Base-by-base conservation (phyloP, 2,113 vertebrate species). In the Hystrix brachyura region DNA sequence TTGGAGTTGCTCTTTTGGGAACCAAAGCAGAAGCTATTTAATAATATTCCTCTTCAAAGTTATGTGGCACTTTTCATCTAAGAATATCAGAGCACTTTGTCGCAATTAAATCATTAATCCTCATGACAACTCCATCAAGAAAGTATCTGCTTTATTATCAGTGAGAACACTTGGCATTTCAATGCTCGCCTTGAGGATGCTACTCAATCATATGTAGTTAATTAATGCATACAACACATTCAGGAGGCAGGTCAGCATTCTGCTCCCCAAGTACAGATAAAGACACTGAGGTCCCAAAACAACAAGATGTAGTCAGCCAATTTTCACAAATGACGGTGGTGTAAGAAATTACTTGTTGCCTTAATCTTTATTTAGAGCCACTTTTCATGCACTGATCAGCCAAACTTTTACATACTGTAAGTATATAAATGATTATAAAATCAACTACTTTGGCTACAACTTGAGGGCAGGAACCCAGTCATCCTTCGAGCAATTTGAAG, bases 91-190 rank as follows among this genome's bases (percentile, higher is more conserved):
- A 97, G 81, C 65, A 94, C 95, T 97, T 82, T 67, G 84, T 82
- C 2, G 21, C 94, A 98, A 98, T 98, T 98, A 98, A 98, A 97
- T 97, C 95, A 97, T 98, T 96, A 97, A 97, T 97, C 97, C 93
- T 98, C 94, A 88, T 95, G 96, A 96, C 81, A 97, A 96, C 90
- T 76, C 87, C 84, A 90, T 97, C 87, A 87, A 96, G 94, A 94
- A 96, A 95, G 85, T 96, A 98, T 94, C 97, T 97, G 95, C 97
- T 97, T 97, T 97, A 95, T 98, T 98, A 97, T 97, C 92, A 82
- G 89, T 90, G 72, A 97, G 97, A 98, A 97, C 94, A 96, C 95
- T 97, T 97, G 97, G 97, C 97, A 97, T 98, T 97, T 97, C 86
- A 76, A 69, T 64, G 81, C 80, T 88, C 3, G 0, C 85, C 94